phyloP scores from a whole-genome alignment of 2,113 vertebrate genomes.

The Beaufortia kweichowensis region DNA sequence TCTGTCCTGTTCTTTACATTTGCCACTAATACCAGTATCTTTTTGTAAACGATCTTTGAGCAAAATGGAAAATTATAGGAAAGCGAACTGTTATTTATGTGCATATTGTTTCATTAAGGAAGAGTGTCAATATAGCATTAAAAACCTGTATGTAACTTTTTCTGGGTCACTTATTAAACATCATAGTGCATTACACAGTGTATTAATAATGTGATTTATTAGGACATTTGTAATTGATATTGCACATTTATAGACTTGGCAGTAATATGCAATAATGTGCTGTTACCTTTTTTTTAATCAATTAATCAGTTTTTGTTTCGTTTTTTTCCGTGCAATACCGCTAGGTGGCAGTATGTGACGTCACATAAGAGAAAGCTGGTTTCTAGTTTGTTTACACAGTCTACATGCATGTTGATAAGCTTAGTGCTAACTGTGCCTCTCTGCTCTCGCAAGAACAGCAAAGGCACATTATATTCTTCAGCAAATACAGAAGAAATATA shows the following conservation, averaged over 20 bases:
- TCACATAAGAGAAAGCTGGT: not conserved
- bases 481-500: not conserved
- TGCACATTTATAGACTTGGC: too few relatives aligned
- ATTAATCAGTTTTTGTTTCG: not conserved
- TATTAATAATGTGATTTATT: too few relatives aligned
- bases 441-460: not conserved
- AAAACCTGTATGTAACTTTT: too few relatives aligned
- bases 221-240: too few relatives aligned
- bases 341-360: conserved; percentile 30
- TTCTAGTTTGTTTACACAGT: not conserved
- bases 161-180: too few relatives aligned
- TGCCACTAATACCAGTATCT: not conserved
- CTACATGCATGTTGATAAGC: not conserved
- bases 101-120: not conserved
- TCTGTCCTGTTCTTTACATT: too few relatives aligned
- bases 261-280: too few relatives aligned
- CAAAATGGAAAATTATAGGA: not conserved
- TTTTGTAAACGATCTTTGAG: not conserved
- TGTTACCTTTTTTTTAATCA: too few relatives aligned
- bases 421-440: not conserved
- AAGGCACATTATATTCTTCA: too few relatives aligned
- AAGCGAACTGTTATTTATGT: not conserved
- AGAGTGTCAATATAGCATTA: not conserved
- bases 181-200: too few relatives aligned
- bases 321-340: not conserved